A percentile compares a stretch with the other conserved stretches of the same genome.
Evolutionary conservation across 2,113 vertebrate species (phyloP).

Genomic region (Struthio camelus): DNA sequence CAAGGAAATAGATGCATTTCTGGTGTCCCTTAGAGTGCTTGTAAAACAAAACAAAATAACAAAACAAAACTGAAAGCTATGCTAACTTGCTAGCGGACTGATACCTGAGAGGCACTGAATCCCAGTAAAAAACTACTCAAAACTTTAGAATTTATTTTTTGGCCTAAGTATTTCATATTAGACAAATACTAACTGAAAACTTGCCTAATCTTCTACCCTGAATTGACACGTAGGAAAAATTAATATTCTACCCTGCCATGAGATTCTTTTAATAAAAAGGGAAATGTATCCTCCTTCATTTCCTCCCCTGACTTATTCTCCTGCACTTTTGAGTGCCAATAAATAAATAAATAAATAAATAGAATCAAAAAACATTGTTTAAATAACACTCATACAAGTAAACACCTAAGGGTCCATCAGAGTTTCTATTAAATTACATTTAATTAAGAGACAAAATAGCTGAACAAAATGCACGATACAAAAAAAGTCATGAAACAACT

Average conservation of each 20-base stretch:
- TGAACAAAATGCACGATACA: not conserved
- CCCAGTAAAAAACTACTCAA: not conserved
- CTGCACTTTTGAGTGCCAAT: not conserved
- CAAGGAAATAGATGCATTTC: not conserved
- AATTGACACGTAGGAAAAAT: not conserved
- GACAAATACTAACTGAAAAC: not conserved
- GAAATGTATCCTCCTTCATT: not conserved
- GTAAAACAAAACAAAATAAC: not conserved
- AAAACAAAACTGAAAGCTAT: not conserved
- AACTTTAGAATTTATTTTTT: not conserved
- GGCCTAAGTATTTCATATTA: not conserved
- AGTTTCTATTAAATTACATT: not conserved
- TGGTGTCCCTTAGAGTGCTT: too few species aligned
- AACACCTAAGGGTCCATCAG: not conserved
- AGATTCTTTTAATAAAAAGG: not conserved
- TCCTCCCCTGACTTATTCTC: not conserved
- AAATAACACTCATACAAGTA: not conserved
- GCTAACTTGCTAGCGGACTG: accelerated
- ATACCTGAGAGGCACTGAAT: not conserved
- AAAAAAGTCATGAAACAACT: not conserved
- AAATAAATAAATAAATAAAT: too few species aligned
- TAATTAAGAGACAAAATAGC: not conserved
- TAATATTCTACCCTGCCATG: not conserved
- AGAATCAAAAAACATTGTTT: not conserved
- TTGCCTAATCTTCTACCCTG: not conserved